Base-by-base conservation (phyloP, 2,888 invertebrate genomes). In the Apamea crenata region DNA sequence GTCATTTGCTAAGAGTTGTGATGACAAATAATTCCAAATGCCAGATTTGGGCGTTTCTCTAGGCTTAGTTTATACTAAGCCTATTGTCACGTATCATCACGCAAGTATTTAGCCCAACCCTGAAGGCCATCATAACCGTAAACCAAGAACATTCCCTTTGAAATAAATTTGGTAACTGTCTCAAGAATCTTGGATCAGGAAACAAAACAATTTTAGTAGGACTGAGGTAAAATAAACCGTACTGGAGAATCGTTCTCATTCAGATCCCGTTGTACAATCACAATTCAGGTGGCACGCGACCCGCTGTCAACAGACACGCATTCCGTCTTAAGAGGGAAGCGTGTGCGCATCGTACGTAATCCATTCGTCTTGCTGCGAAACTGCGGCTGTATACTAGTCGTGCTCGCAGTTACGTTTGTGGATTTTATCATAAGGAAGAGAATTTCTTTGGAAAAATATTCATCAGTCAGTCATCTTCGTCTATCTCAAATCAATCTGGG, bases 241-340 rank as follows among this genome's bases (percentile, higher is more conserved):
- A 89, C 88, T 90, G 87, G 85, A 82, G 88, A 86, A 90, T 87
- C 83, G 89, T 85, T 81, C 87, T 91, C 88, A 87, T 86, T 83
- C 89, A 87, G 88, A 91, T 95, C 92, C 96, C 95, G 95, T 95
- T 95, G 94, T 91, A 90, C 92, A 93, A 92, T 93, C 92, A 90
- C 93, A 91, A 93, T 94, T 93, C 93, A 81, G 91, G 84, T 87
- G 92, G 93, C 94, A 93, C 93, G 94, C 93, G 94, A 94, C 93
- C 93, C 92, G 89, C 87, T 90, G 88, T 91, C 93, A 92, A 93
- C 92, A 93, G 93, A 92, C 91, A 93, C 93, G 93, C 94, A 95
- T 94, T 94, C 95, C 94, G 82, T 86, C 80, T 89, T 91, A 91
- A 88, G 91, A 88, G 90, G 90, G 92, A 92, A 94, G 93, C 91